These are phyloP conservation scores for Pipistrellus kuhlii DNA, from an alignment of 2,797 vertebrate species.

Conservation along the genomic window DNA sequence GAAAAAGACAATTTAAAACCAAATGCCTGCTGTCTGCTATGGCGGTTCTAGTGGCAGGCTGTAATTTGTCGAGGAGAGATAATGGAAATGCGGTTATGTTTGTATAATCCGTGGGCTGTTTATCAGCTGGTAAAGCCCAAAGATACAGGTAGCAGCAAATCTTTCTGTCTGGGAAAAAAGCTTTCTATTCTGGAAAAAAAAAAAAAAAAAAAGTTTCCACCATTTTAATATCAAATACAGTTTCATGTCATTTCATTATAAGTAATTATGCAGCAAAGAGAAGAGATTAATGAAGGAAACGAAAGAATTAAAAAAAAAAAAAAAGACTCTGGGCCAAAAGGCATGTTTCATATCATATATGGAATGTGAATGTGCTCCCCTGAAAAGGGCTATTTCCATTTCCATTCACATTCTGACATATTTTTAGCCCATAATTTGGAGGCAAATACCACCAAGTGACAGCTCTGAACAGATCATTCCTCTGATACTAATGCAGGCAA, in stretches of 20 bases:
- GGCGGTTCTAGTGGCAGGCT: conserved; percentile 79
- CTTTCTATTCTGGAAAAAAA: conserved; percentile 62
- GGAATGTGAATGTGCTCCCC: conserved; percentile 65
- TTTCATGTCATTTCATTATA: conserved; percentile 71
- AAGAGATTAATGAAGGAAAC: conserved; percentile 69
- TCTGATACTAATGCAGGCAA: conserved; percentile 60
- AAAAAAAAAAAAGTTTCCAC: background rate
- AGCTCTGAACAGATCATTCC: conserved; percentile 79
- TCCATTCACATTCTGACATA: conserved; percentile 75
- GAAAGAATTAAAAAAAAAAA: background rate
- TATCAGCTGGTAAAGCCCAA: conserved; percentile 73
- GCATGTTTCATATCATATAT: conserved; percentile 69
- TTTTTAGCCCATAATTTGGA: conserved; percentile 81
- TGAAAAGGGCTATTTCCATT: conserved; percentile 75
- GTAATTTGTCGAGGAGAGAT: conserved; percentile 80
- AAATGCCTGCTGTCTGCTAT: conserved; percentile 77
- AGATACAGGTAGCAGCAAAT: conserved; percentile 51
- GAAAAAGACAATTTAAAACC: conserved; percentile 78
- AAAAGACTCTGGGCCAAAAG: conserved; percentile 64
- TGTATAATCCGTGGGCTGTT: conserved; percentile 81
- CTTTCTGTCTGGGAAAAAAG: background rate
- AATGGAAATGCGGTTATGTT: conserved; percentile 79
- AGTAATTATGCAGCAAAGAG: conserved; percentile 48
- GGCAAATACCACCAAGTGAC: conserved; percentile 81
- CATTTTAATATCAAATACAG: conserved; percentile 66